These are phyloP conservation scores for Colletes gigas DNA, from an alignment of 1,140 invertebrate genomes.

Conservation along the genomic window DNA sequence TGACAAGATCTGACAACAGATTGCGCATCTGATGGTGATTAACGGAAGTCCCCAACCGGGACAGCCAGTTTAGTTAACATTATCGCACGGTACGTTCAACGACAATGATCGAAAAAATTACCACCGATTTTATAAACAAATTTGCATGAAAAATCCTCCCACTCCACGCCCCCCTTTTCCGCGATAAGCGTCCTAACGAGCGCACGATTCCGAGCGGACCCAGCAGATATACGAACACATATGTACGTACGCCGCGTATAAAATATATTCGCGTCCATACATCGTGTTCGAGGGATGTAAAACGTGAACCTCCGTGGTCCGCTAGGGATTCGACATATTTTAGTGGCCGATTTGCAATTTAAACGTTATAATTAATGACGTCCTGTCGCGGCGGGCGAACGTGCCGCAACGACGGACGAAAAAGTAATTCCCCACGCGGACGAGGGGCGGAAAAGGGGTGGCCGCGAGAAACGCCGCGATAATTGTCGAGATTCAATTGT, in stretches of 20 bases:
- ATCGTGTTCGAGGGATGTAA: conserved; percentile 29
- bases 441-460: neutral
- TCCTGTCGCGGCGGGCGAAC: conserved; percentile 42
- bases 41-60: conserved; percentile 33
- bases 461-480: neutral
- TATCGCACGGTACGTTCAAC: conserved; percentile 51
- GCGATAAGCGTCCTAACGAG: conserved; percentile 13
- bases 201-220: neutral
- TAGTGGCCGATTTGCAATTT: conserved; percentile 72
- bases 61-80: conserved; percentile 56
- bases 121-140: conserved; percentile 71
- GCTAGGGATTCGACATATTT: conserved; percentile 72
- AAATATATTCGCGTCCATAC: conserved; percentile 53
- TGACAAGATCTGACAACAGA: no score
- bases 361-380: conserved; percentile 70
- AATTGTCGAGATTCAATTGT: conserved; percentile 11
- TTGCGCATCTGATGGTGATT: conserved; percentile 5
- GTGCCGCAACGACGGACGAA: conserved; percentile 19
- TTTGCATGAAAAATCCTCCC: conserved; percentile 72
- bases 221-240: conserved; percentile 13
- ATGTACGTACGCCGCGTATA: conserved; percentile 31
- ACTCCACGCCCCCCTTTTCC: neutral
- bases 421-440: conserved; percentile 26
- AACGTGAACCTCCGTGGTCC: conserved; percentile 29
- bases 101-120: conserved; percentile 73